Conservation (phyloP, 2,888 invertebrate genomes). For the Neoitamus cyanurus region DNA sequence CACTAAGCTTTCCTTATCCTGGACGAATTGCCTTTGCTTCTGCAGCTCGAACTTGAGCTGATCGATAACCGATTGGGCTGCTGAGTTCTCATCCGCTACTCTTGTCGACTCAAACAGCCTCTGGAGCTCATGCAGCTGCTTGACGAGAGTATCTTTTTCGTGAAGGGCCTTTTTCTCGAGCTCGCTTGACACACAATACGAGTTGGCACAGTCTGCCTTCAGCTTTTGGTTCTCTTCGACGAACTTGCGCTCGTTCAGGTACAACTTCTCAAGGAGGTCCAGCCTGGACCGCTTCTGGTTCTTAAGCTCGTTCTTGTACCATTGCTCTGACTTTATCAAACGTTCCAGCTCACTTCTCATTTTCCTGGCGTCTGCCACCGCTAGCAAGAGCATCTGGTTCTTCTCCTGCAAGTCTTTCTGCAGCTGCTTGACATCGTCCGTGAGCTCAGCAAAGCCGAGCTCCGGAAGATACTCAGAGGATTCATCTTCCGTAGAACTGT, state of each 20-base stretch:
- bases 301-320: conserved; percentile 63
- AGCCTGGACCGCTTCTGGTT: conserved; percentile 60
- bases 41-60: conserved; percentile 57
- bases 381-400: conserved; percentile 56
- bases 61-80: background rate
- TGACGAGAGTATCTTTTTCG: conserved; percentile 50
- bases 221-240: conserved; percentile 62
- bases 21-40: conserved; percentile 57
- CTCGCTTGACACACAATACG: conserved; percentile 58
- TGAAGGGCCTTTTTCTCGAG: conserved; percentile 57
- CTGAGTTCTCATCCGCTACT: background rate
- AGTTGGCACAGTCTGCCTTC: conserved; percentile 60
- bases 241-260: conserved; percentile 63
- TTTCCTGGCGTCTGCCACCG: conserved; percentile 59
- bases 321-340: conserved; percentile 62
- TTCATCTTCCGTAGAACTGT: conserved; percentile 3
- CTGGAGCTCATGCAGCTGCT: conserved; percentile 25
- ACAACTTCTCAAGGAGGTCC: conserved; percentile 62
- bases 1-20: conserved; percentile 61
- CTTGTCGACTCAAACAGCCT: conserved; percentile 16
- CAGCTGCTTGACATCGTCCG: conserved; percentile 21
- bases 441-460: background rate
- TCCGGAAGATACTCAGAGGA: background rate
- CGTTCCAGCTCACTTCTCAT: conserved; percentile 62
- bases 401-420: conserved; percentile 50